A percentile compares a stretch with the other conserved stretches of the same genome.
Conservation (phyloP, 1,140 invertebrate genomes). For the Eulimnadia texana region DNA sequence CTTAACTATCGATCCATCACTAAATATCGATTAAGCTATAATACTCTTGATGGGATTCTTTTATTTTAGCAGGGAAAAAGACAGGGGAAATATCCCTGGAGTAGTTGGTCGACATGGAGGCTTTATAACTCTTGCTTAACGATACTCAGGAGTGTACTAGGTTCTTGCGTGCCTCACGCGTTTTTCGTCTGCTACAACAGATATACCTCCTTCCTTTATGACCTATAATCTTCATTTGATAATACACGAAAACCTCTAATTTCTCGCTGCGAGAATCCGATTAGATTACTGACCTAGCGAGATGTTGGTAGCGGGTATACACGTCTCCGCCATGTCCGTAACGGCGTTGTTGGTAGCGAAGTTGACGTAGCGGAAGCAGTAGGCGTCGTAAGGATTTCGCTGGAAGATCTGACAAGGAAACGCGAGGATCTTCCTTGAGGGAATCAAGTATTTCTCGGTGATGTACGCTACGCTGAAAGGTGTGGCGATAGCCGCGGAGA, state of each 20-base stretch:
- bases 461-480: constrained; percentile 17
- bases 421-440: constrained; percentile 17
- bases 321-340: constrained; percentile 16
- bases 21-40: no score
- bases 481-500: constrained; percentile 1
- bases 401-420: constrained; percentile 20
- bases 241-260: not conserved
- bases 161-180: no score
- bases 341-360: constrained; percentile 20
- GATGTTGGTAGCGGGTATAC: constrained; percentile 2
- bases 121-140: no score
- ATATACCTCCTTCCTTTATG: no score
- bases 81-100: no score
- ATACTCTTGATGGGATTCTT: no score
- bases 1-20: no score
- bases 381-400: constrained; percentile 16
- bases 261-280: not conserved
- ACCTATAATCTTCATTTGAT: no score
- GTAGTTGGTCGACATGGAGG: no score
- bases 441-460: constrained; percentile 18
- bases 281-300: not conserved
- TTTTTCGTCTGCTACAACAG: no score
- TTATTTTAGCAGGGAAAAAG: no score
- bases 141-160: no score
- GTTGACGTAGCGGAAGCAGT: constrained; percentile 22